A percentile compares a stretch with the other conserved stretches of the same genome.
Conservation (phyloP, 2,113 vertebrate genomes). For the Coptodon bakossiorum region DNA sequence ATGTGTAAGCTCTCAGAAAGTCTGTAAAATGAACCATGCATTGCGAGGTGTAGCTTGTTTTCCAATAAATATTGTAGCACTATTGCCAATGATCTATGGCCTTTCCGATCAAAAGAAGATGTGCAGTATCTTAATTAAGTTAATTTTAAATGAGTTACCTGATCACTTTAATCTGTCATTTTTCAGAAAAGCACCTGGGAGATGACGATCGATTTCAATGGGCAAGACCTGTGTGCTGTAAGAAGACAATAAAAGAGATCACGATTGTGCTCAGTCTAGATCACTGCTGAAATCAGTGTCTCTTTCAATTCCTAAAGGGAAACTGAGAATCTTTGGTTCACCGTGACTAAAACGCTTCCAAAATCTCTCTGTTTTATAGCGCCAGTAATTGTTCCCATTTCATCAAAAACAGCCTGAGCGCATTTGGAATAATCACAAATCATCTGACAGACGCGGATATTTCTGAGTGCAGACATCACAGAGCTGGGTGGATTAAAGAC, state of each 20-base stretch:
- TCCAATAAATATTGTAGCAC: constrained; percentile 39
- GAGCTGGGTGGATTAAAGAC: constrained; percentile 82
- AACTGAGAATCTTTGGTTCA: constrained; percentile 38
- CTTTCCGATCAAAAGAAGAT: background rate
- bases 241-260: constrained; percentile 38
- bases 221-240: background rate
- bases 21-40: constrained; percentile 37
- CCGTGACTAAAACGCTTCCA: constrained; percentile 61
- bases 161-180: constrained; percentile 50
- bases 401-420: constrained; percentile 66
- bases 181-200: constrained; percentile 34
- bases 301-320: constrained; percentile 33
- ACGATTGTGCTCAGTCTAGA: constrained; percentile 34
- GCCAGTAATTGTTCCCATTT: constrained; percentile 63
- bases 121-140: constrained; percentile 26
- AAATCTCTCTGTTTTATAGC: constrained; percentile 57
- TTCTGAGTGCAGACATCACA: constrained; percentile 78
- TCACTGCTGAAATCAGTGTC: constrained; percentile 25
- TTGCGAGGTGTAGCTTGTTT: constrained; percentile 12
- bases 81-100: background rate
- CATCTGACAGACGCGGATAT: constrained; percentile 72
- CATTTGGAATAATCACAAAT: constrained; percentile 78
- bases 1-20: constrained; percentile 28
- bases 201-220: constrained; percentile 34
- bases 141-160: constrained; percentile 19